Percentiles rank a stretch among this genome's conserved stretches.
phyloP scores from a whole-genome alignment of 2,888 invertebrate genomes.

The Zonitis immaculata region DNA sequence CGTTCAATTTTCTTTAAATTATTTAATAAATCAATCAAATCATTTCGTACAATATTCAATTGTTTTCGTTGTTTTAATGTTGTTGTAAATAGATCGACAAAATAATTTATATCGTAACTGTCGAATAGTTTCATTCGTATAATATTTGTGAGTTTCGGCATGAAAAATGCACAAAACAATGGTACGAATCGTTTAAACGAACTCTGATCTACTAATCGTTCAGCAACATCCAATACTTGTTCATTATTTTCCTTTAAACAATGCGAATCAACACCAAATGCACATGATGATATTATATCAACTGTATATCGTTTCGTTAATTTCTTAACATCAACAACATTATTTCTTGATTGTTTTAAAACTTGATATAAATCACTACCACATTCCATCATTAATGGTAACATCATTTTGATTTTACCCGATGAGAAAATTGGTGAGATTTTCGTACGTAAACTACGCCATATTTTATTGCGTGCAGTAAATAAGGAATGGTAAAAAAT shows the following conservation, averaged over 20 bases:
- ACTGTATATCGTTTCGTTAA: conserved; percentile 6
- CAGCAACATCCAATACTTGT: conserved; percentile 36
- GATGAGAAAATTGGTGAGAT: conserved; percentile 53
- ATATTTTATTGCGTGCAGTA: conserved; percentile 47
- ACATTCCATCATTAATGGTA: conserved; percentile 47
- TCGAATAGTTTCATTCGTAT: conserved; percentile 28
- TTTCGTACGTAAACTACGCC: conserved; percentile 51
- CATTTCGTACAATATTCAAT: conserved; percentile 6
- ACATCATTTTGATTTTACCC: conserved; percentile 53
- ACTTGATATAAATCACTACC: conserved; percentile 34
- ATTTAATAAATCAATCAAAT: conserved; percentile 8
- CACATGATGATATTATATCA: conserved; percentile 45
- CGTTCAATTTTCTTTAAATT: conserved; percentile 2
- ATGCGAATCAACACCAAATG: conserved; percentile 44
- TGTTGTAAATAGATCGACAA: conserved; percentile 21
- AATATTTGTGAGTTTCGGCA: conserved; percentile 25
- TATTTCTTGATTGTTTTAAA: conserved; percentile 10
- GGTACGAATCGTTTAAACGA: conserved; percentile 23
- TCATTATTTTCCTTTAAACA: conserved; percentile 35
- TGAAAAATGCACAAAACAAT: conserved; percentile 21
- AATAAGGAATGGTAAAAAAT: conserved; percentile 45
- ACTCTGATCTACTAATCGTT: conserved; percentile 29
- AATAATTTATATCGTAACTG: conserved; percentile 31
- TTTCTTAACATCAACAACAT: conserved; percentile 4
- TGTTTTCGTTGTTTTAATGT: conserved; percentile 5